Base-by-base conservation (phyloP, 2,797 vertebrate genomes). In the Acridotheres tristis region DNA sequence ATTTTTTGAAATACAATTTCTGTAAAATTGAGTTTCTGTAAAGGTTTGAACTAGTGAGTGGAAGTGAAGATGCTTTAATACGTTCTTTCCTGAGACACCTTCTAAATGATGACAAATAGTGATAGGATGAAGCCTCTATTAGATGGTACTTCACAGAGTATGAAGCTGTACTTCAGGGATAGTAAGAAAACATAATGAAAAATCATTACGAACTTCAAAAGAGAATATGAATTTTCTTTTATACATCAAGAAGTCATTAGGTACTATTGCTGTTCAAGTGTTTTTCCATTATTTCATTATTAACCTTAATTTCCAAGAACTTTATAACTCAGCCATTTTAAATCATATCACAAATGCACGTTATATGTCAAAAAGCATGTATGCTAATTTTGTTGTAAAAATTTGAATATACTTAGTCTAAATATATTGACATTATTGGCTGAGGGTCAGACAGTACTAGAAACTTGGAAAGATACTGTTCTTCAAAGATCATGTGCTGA, bases 51-150 rank as follows among this genome's bases (percentile, higher is more conserved):
- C 54, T 50, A 58, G 23, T 47, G 34, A 89, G 72, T 90, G 15
- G 30, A 83, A 76, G 1, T 45, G 25, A 88, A 83, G 38, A 25
- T n/a, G 22, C 65, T 93, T 85, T 74, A 92, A 84, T 71, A 29
- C 29, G 22, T 85, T 80, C 34, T 83, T 89, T 95, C n/a, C 61
- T 88, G 43, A 83, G 61, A 34, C 30, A 75, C 13, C 18, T 85
- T 93, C 51, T 85, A 93, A 90, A 95, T 83, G 18, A 89, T 85
- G 81, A 93, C 54, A 93, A 87, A 90, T 54, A 93, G 22, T 54
- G 61, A 21, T 55, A 89, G 23, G 27, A 83, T 65, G 47, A 85
- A 95, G 21, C 20, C 5, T 73, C n/a, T 92, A 45, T 88, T 90
- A 88, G 27, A 25, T 40, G 50, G 7, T 50, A 61, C 16, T 74